A percentile compares a stretch with the other conserved stretches of the same genome.
Conservation (phyloP, 2,113 vertebrate genomes). For the Dermatemys mawii region DNA sequence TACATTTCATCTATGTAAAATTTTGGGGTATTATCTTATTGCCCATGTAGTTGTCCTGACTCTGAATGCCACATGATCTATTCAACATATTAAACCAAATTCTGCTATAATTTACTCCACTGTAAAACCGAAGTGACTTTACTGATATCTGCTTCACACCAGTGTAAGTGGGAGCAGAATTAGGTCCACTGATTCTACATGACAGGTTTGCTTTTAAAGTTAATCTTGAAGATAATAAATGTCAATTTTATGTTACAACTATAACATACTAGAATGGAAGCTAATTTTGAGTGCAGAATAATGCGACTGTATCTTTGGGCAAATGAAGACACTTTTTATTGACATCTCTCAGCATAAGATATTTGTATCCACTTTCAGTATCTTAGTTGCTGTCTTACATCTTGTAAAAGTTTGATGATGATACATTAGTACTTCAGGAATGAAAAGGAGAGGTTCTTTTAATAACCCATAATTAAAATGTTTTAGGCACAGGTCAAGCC, state of each 20-base stretch:
- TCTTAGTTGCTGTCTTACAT: neutral
- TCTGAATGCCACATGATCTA: neutral
- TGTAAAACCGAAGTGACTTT: neutral
- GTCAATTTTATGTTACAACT: neutral
- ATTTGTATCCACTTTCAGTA: neutral
- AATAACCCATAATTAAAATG: neutral
- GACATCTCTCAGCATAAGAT: neutral
- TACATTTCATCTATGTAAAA: neutral
- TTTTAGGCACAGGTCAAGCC: neutral
- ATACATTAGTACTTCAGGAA: neutral
- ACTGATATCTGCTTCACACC: neutral
- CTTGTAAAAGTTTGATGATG: neutral
- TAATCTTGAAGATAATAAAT: neutral
- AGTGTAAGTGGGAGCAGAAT: neutral
- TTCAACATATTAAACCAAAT: neutral
- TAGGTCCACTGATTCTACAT: neutral
- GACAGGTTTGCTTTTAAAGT: neutral
- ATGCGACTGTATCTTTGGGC: neutral
- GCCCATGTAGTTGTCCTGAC: neutral
- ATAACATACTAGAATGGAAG: neutral
- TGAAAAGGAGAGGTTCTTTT: neutral
- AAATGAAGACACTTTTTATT: neutral
- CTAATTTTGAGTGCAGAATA: neutral
- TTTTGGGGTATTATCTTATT: neutral
- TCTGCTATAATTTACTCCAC: neutral